These are phyloP conservation scores for Hypotaenidia philippensis DNA, from an alignment of 2,797 vertebrate species.

Conservation along the genomic window DNA sequence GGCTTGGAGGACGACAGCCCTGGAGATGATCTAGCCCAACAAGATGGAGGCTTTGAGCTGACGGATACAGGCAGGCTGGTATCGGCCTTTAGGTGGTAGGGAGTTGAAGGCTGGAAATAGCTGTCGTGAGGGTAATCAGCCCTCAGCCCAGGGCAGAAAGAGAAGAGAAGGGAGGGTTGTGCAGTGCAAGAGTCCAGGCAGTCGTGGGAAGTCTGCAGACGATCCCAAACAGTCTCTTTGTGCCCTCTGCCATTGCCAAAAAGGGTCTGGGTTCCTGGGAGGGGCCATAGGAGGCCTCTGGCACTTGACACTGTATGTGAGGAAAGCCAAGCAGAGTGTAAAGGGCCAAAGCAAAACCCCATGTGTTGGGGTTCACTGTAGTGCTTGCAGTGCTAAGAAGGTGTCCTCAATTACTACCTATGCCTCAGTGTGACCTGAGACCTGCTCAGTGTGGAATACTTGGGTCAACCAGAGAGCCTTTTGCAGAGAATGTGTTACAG, in stretches of 20 bases:
- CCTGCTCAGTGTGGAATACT: background rate
- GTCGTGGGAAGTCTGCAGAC: background rate
- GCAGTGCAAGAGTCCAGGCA: background rate
- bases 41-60: background rate
- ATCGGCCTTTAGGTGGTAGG: background rate
- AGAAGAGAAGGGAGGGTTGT: background rate
- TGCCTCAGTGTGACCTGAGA: background rate
- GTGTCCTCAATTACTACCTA: background rate
- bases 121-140: background rate
- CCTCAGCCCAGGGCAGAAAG: background rate
- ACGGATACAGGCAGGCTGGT: background rate
- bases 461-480: background rate
- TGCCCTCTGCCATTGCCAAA: background rate
- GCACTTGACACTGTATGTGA: background rate
- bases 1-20: background rate
- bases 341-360: background rate
- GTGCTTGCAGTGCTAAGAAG: background rate
- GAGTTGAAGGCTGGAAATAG: background rate
- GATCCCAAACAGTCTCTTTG: background rate
- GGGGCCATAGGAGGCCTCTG: background rate
- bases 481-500: accelerated
- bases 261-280: background rate
- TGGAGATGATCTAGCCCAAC: background rate
- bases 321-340: background rate
- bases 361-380: accelerated